Base-by-base conservation (phyloP, 1,140 invertebrate species). In the Pogonognathellus flavescens region DNA sequence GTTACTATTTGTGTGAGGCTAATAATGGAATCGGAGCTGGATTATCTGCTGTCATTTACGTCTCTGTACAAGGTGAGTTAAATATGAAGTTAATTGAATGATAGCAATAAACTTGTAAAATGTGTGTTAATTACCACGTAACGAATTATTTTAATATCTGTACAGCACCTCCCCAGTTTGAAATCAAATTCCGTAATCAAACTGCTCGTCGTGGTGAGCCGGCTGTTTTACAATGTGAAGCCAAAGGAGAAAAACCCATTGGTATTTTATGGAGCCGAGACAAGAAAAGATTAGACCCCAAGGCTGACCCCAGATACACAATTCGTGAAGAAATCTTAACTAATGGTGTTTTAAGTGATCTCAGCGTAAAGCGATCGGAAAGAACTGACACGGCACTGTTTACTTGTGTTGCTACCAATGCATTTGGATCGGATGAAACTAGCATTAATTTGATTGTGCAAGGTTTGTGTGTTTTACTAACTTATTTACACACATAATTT, bases 221-320 rank as follows among this genome's bases (percentile, higher is more conserved):
- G 49, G 95, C 97, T 50, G 97, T 97, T 25, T 90, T 99, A 82
- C 91, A 92, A 70, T 93, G 93, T 86, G 91, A 92, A 86, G 92
- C 92, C 0, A 90, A 92, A 31, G 93, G 98, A 82, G 97, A 99
- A 91, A 97, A 97, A 92, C 97, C 97, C 31, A 96, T 99, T 90
- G 96, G 96, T 88, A 97, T 99, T 70, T 93, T 97, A 22, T 99
- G 97, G 98, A 97, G 96, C 91, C 97, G 97, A 93, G 97, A 97
- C 91, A 97, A 96, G 91, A 97, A 97, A 90, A 93, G 96, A 80
- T 91, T 97, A 82, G 96, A 97, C 91, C 94, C 95, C 49, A 96
- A 97, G 59, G 49, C 87, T 22, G 88, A 89, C 80, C 87, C 93
- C 20, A 94, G 96, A 82, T 97, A 97, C 91, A 97, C 96, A 3